Conservation (phyloP, 2,113 vertebrate genomes). For the Hippocampus comes region DNA sequence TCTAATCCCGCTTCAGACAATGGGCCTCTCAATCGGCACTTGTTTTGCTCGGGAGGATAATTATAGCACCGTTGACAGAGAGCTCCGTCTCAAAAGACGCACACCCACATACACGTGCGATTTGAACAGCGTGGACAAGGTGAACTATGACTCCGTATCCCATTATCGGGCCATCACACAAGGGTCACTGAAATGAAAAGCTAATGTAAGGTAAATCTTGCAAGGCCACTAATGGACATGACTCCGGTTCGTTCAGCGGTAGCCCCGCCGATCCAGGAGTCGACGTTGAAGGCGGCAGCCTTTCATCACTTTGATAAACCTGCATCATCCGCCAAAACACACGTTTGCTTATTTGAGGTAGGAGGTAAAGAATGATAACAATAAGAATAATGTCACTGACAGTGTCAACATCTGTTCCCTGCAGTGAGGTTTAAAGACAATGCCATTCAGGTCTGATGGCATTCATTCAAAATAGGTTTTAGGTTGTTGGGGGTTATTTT, state of each 20-base stretch:
- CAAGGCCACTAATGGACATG: constrained; percentile 42
- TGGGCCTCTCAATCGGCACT: constrained; percentile 83
- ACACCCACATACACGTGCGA: constrained; percentile 1
- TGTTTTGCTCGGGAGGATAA: constrained; percentile 90
- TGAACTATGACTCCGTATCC: not conserved
- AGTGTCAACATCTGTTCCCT: too few species aligned
- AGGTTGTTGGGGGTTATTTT: too few species aligned
- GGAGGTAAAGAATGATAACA: not conserved
- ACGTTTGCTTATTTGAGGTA: not conserved
- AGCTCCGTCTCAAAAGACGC: not conserved
- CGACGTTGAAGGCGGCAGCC: constrained; percentile 6
- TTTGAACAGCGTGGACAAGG: not conserved
- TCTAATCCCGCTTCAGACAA: constrained; percentile 86
- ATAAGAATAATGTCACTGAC: too few species aligned
- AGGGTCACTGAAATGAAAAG: constrained; percentile 18
- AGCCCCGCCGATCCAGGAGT: constrained; percentile 12
- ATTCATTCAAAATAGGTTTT: too few species aligned
- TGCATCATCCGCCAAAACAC: constrained; percentile 1
- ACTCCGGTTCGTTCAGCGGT: constrained; percentile 7
- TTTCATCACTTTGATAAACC: constrained; percentile 29
- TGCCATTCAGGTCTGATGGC: too few species aligned
- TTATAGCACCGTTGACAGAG: constrained; percentile 71
- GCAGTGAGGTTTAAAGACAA: too few species aligned
- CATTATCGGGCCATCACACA: not conserved
- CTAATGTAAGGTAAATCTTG: constrained; percentile 6